Conservation (phyloP, 1,140 invertebrate genomes). For the Cydia amplana region DNA sequence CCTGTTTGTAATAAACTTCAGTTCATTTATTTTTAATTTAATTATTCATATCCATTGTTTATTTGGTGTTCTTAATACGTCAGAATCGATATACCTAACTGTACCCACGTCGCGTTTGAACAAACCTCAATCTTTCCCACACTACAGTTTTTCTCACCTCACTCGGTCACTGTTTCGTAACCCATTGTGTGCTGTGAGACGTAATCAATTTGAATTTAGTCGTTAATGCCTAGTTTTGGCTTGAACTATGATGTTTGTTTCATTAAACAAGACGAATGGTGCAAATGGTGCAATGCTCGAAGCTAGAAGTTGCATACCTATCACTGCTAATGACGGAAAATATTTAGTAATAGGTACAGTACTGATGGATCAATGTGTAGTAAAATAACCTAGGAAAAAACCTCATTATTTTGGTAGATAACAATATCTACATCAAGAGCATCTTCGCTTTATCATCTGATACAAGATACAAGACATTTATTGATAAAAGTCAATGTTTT, state of each 20-base stretch:
- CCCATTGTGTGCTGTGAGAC: slow-evolving; percentile 39
- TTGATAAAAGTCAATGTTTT: too few relatives aligned
- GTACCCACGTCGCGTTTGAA: neutral
- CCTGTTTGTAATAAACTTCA: too few relatives aligned
- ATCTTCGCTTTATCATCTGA: neutral
- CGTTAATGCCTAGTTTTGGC: slow-evolving; percentile 26
- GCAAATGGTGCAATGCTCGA: neutral
- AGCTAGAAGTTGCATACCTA: neutral
- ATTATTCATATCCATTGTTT: too few relatives aligned
- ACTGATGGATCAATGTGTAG: too few relatives aligned
- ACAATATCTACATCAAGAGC: too few relatives aligned
- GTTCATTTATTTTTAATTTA: too few relatives aligned
- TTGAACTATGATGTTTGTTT: slow-evolving; percentile 1
- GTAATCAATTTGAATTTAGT: slow-evolving; percentile 22
- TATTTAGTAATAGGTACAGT: too few relatives aligned
- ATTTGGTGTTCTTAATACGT: neutral
- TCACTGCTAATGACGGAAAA: too few relatives aligned
- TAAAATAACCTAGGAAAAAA: too few relatives aligned
- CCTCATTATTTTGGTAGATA: too few relatives aligned
- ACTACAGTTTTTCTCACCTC: slow-evolving; percentile 46
- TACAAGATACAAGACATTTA: too few relatives aligned
- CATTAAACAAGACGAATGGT: neutral
- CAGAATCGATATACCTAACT: neutral
- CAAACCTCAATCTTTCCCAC: slow-evolving; percentile 14
- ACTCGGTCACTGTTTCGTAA: slow-evolving; percentile 52